Percentiles rank a stretch among this genome's conserved stretches.
Evolutionary conservation across 2,888 invertebrate species (phyloP).

Genomic region (Ectemnius lituratus): DNA sequence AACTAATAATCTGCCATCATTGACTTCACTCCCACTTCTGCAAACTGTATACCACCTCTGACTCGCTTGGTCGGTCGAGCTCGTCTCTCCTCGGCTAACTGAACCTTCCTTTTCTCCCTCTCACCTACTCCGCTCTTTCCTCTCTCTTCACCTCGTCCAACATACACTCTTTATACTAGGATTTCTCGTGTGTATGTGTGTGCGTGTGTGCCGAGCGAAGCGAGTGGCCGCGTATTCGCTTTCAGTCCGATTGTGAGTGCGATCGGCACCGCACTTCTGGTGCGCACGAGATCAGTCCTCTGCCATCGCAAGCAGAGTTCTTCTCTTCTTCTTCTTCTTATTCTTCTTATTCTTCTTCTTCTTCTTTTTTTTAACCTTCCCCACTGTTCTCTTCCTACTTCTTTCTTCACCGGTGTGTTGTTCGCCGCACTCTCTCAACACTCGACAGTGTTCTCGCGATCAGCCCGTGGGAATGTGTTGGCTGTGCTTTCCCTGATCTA

Average conservation of each 20-base stretch:
- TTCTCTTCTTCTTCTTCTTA: slow-evolving; percentile 12
- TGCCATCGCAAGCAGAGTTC: slow-evolving; percentile 39
- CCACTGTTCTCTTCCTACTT: background rate
- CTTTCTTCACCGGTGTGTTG: too few species aligned
- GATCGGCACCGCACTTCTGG: slow-evolving; percentile 35
- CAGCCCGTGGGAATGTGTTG: slow-evolving; percentile 47
- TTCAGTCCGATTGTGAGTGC: slow-evolving; percentile 4
- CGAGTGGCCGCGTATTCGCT: slow-evolving; percentile 12
- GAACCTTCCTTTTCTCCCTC: slow-evolving; percentile 23
- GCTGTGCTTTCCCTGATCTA: slow-evolving; percentile 30
- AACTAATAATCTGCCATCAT: slow-evolving; percentile 57
- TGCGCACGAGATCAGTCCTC: slow-evolving; percentile 40
- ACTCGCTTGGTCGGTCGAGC: slow-evolving; percentile 34
- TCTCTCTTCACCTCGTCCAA: slow-evolving; percentile 17
- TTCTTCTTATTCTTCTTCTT: slow-evolving; percentile 1
- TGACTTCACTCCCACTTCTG: slow-evolving; percentile 64
- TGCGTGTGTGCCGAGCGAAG: background rate
- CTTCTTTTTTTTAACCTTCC: slow-evolving; percentile 3
- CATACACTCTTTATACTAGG: too few species aligned
- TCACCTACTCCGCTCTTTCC: slow-evolving; percentile 25
- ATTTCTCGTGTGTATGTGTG: too few species aligned
- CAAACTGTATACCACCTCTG: slow-evolving; percentile 40
- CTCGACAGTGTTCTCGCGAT: background rate
- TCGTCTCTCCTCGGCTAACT: slow-evolving; percentile 43
- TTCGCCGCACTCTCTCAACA: background rate